These are phyloP conservation scores for Ochotona curzoniae DNA, from an alignment of 2,113 vertebrate species.

Conservation along the genomic window DNA sequence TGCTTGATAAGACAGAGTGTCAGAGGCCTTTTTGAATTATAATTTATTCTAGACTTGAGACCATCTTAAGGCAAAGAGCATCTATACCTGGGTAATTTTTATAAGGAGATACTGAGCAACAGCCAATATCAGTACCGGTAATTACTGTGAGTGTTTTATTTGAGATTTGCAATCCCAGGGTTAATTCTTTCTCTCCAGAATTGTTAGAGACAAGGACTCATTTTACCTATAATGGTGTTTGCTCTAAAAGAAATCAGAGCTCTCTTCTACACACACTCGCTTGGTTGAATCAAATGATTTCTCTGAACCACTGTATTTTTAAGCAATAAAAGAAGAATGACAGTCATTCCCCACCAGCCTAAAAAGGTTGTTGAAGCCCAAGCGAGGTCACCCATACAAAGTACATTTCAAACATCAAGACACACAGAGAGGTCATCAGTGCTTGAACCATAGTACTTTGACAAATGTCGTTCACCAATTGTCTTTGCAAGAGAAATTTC, in stretches of 20 bases:
- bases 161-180: not conserved
- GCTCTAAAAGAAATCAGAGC: not conserved
- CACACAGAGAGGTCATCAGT: not conserved
- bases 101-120: not conserved
- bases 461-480: not conserved
- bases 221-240: not conserved
- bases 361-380: not conserved
- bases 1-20: too few species aligned
- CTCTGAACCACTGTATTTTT: not conserved
- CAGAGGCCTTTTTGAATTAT: too few species aligned
- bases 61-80: too few species aligned
- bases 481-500: not conserved
- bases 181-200: not conserved
- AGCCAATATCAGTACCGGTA: not conserved
- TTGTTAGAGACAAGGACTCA: not conserved
- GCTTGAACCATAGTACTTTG: too few species aligned
- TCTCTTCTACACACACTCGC: not conserved
- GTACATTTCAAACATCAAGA: not conserved
- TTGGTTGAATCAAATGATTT: not conserved
- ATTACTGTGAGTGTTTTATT: not conserved
- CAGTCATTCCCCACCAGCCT: not conserved
- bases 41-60: too few species aligned
- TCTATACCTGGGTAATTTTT: not conserved
- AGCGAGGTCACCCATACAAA: not conserved
- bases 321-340: not conserved